Conservation (phyloP, 2,797 vertebrate genomes). For the Corythornis leucogaster region DNA sequence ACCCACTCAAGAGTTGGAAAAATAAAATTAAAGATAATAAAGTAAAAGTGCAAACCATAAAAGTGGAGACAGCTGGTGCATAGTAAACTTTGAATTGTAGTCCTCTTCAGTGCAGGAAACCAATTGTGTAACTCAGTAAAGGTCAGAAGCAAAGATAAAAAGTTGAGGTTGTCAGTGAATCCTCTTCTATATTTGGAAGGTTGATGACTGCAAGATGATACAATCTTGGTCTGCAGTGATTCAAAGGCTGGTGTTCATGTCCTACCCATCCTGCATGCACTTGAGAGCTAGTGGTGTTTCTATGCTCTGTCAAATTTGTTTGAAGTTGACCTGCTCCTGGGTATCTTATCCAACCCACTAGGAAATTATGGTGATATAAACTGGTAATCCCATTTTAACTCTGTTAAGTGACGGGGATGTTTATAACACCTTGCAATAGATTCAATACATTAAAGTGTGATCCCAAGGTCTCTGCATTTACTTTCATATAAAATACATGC, state of each 20-base stretch:
- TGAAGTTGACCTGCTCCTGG: neutral
- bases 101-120: neutral
- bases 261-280: neutral
- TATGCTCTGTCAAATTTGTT: fast-evolving
- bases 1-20: constrained; percentile 60
- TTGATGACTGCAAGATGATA: constrained; percentile 17
- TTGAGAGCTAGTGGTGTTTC: neutral
- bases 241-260: neutral
- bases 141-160: constrained; percentile 56
- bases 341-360: neutral
- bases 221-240: neutral
- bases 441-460: neutral
- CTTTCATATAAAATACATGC: neutral
- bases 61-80: constrained; percentile 1
- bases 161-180: constrained; percentile 53
- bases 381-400: neutral
- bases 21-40: constrained; percentile 78
- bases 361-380: neutral
- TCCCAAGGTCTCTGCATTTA: neutral
- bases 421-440: neutral
- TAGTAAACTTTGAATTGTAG: constrained; percentile 23
- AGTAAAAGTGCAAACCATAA: constrained; percentile 70
- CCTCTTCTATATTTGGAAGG: constrained; percentile 55
- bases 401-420: neutral
- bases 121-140: constrained; percentile 48